Evolutionary conservation across 35 echinoderm and acorn worm genomes (phyloP).

Genomic region (Diadema setosum): DNA sequence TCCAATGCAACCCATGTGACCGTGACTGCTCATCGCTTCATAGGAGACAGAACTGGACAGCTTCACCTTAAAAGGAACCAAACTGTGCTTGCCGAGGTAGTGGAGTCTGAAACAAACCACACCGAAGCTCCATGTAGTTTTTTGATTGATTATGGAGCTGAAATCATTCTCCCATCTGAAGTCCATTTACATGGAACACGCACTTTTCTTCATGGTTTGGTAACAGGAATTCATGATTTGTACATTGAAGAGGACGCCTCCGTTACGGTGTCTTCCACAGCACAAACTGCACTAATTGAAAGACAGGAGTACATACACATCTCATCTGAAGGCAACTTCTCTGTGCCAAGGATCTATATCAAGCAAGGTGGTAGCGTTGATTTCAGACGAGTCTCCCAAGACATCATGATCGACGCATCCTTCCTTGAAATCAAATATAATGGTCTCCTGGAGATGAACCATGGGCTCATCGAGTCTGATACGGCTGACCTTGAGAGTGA

Average conservation of each 20-base stretch:
- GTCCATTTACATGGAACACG: conserved; percentile 82
- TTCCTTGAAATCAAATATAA: conserved; percentile 82
- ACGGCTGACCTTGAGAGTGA: conserved; percentile 90
- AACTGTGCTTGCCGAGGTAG: conserved; percentile 71
- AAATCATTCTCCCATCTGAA: conserved; percentile 81
- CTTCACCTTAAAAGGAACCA: conserved; percentile 75
- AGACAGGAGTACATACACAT: conserved; percentile 74
- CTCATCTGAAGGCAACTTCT: conserved; percentile 80
- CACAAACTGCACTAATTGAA: conserved; percentile 81
- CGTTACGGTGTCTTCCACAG: conserved; percentile 66
- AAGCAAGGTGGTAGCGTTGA: conserved; percentile 66
- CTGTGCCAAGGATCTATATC: conserved; percentile 66
- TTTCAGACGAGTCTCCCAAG: conserved; percentile 28
- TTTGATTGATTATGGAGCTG: conserved; percentile 72
- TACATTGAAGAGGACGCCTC: conserved; percentile 70
- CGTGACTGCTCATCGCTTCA: conserved; percentile 74
- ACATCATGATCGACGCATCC: conserved; percentile 61
- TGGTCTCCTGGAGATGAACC: conserved; percentile 65
- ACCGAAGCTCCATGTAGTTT: conserved; percentile 93
- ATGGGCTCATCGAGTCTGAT: conserved; percentile 74
- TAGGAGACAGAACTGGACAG: conserved; percentile 87
- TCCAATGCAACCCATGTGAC: conserved; percentile 12
- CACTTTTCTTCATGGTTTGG: conserved; percentile 68
- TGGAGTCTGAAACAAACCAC: conserved; percentile 70
- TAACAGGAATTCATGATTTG: conserved; percentile 78